These are phyloP conservation scores for Pristionchus mayeri DNA, from an alignment of 2,888 invertebrate species.

Conservation along the genomic window DNA sequence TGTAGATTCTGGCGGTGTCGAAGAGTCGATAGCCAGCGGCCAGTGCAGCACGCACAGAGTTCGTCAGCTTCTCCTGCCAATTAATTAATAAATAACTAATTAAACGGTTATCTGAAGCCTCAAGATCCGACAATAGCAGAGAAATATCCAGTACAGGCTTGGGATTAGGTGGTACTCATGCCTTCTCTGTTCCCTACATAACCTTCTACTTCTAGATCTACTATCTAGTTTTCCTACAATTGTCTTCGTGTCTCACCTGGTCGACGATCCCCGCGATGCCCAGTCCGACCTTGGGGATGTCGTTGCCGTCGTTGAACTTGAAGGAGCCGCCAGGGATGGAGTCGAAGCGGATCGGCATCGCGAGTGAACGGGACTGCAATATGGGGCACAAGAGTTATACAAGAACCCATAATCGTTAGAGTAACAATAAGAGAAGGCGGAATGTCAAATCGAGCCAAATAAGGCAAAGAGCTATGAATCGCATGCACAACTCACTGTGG, in stretches of 20 bases:
- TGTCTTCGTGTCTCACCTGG: too few relatives aligned
- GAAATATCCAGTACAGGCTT: too few relatives aligned
- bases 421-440: too few relatives aligned
- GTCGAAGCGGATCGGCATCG: slow-evolving; percentile 52
- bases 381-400: too few relatives aligned
- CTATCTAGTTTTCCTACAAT: too few relatives aligned
- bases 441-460: too few relatives aligned
- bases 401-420: too few relatives aligned
- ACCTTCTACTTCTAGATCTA: too few relatives aligned
- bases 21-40: slow-evolving; percentile 82
- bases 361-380: not conserved
- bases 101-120: not conserved
- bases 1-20: slow-evolving; percentile 87
- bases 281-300: slow-evolving; percentile 64
- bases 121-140: not conserved
- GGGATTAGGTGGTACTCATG: too few relatives aligned
- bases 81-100: not conserved
- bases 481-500: not conserved
- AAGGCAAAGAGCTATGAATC: too few relatives aligned
- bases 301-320: slow-evolving; percentile 56
- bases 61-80: slow-evolving; percentile 40
- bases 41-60: slow-evolving; percentile 50
- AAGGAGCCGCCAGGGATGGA: slow-evolving; percentile 54
- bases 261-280: slow-evolving; percentile 64
- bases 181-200: too few relatives aligned